These are phyloP conservation scores for Cydia splendana DNA, from an alignment of 1,140 invertebrate genomes.

Conservation along the genomic window DNA sequence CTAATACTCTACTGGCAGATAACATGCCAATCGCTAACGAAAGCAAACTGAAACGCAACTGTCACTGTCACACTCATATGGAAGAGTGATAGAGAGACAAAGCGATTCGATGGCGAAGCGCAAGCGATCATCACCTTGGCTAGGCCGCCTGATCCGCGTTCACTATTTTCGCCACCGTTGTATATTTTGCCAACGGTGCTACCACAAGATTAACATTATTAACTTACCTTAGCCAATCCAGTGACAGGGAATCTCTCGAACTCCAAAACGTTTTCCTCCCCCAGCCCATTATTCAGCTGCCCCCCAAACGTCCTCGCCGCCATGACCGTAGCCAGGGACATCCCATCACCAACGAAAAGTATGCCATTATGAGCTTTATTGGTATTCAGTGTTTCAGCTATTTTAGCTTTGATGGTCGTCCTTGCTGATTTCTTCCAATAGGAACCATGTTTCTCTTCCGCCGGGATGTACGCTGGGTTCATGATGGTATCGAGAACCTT, in stretches of 20 bases:
- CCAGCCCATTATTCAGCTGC: conserved; percentile 80
- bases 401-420: conserved; percentile 54
- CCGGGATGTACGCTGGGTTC: conserved; percentile 62
- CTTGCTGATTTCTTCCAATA: conserved; percentile 64
- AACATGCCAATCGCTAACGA: too few species aligned
- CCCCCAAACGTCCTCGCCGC: conserved; percentile 86
- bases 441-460: conserved; percentile 64
- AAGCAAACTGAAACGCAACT: too few species aligned
- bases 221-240: conserved; percentile 83
- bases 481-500: conserved; percentile 68
- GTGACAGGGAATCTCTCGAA: conserved; percentile 90
- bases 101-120: too few species aligned
- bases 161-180: too few species aligned
- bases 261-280: conserved; percentile 84
- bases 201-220: neutral
- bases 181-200: too few species aligned
- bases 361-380: conserved; percentile 84
- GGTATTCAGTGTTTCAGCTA: conserved; percentile 58
- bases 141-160: too few species aligned
- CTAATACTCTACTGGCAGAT: too few species aligned
- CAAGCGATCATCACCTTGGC: too few species aligned
- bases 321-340: conserved; percentile 88
- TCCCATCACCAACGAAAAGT: conserved; percentile 90
- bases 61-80: too few species aligned
- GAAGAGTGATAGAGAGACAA: too few species aligned